Percentiles rank a stretch among this genome's conserved stretches.
Evolutionary conservation across 2,797 vertebrate genomes (phyloP).

Genomic region (Spea hammondii): DNA sequence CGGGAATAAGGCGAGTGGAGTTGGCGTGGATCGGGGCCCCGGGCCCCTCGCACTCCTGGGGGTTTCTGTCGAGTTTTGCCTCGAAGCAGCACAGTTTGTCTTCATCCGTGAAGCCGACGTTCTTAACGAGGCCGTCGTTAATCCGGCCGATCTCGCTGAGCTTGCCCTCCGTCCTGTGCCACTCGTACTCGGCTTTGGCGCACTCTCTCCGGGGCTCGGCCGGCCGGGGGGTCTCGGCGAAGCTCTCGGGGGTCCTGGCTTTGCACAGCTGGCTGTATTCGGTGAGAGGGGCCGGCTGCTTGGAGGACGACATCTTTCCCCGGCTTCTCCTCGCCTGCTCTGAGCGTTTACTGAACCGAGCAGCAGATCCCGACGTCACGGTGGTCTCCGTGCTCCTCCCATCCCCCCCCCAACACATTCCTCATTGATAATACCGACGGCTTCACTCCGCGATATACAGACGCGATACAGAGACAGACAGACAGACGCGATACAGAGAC

Average conservation of each 20-base stretch:
- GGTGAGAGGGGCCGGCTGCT: constrained; percentile 76
- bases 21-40: constrained; percentile 58
- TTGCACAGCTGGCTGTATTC: constrained; percentile 82
- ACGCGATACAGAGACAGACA: too few relatives aligned
- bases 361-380: constrained; percentile 69
- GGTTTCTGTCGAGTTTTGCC: constrained; percentile 74
- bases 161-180: constrained; percentile 80
- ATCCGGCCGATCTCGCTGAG: constrained; percentile 70
- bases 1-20: constrained; percentile 64
- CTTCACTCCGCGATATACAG: neutral
- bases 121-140: constrained; percentile 65
- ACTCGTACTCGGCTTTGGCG: constrained; percentile 76
- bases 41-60: constrained; percentile 67
- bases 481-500: too few relatives aligned
- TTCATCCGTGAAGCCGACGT: constrained; percentile 81
- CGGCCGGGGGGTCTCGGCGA: constrained; percentile 52
- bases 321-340: constrained; percentile 58
- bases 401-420: constrained; percentile 38
- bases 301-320: constrained; percentile 81
- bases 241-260: constrained; percentile 60
- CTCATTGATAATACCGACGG: constrained; percentile 31
- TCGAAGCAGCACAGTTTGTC: constrained; percentile 90
- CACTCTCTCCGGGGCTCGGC: constrained; percentile 68
- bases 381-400: constrained; percentile 54
- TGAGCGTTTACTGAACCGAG: constrained; percentile 58